Percentiles rank a stretch among this genome's conserved stretches.
These are phyloP conservation scores for Tetropium fuscum DNA, from an alignment of 2,888 invertebrate species.

Conservation along the genomic window DNA sequence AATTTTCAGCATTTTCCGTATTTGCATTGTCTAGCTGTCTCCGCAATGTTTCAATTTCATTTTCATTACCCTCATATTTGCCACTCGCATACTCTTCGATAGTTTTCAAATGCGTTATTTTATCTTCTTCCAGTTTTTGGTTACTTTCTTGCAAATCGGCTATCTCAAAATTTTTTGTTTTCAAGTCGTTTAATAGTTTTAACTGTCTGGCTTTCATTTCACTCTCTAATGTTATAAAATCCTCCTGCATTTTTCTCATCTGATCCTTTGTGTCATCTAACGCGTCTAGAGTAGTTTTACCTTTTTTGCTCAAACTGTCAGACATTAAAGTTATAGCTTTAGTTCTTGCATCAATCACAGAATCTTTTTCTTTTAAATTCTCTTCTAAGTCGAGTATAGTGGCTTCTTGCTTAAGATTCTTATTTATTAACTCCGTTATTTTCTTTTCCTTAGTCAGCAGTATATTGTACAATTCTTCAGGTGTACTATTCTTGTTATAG, in stretches of 20 bases:
- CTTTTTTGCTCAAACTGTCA: constrained; percentile 78
- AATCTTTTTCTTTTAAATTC: constrained; percentile 84
- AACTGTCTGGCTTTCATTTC: constrained; percentile 73
- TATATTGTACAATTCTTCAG: constrained; percentile 63
- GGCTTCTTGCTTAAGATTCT: constrained; percentile 80
- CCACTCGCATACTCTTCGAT: constrained; percentile 29
- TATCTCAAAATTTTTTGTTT: constrained; percentile 55
- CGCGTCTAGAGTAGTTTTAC: constrained; percentile 76
- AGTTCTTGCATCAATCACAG: constrained; percentile 84
- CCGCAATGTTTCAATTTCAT: constrained; percentile 30
- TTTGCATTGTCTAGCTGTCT: constrained; percentile 39
- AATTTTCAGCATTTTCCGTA: constrained; percentile 38
- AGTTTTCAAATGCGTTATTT: constrained; percentile 32
- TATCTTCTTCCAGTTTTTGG: constrained; percentile 37
- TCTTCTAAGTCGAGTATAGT: constrained; percentile 86
- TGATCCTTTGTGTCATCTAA: constrained; percentile 85
- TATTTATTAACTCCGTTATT: constrained; percentile 75
- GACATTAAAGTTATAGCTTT: constrained; percentile 83
- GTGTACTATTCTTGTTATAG: constrained; percentile 57
- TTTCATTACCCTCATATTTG: constrained; percentile 38
- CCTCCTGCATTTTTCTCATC: constrained; percentile 84
- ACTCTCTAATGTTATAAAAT: constrained; percentile 77
- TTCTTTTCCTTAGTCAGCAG: constrained; percentile 73
- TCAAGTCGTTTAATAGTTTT: constrained; percentile 54
- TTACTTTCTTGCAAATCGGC: constrained; percentile 50